Conservation (phyloP, 2,113 vertebrate species). For the Coptodon rendalli region DNA sequence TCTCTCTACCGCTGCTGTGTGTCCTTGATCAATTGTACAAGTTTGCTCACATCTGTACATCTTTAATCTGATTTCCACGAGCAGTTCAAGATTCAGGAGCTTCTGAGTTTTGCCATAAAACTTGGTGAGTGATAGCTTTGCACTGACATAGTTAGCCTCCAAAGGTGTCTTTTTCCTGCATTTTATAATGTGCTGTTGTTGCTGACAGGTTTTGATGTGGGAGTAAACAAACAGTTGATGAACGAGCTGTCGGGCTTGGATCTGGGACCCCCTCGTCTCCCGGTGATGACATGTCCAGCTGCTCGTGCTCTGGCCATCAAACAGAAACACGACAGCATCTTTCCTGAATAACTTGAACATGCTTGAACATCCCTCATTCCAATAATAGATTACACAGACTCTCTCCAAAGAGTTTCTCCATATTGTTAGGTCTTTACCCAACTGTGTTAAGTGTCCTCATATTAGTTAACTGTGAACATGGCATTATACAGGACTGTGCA, state of each 20-base stretch:
- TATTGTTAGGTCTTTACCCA: neutral
- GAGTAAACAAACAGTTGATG: slow-evolving; percentile 91
- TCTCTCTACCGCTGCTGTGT: neutral
- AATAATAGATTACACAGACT: neutral
- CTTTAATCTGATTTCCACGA: neutral
- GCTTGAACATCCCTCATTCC: neutral
- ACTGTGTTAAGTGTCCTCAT: neutral
- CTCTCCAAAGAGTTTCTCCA: neutral
- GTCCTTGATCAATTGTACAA: neutral
- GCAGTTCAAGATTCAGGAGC: slow-evolving; percentile 68
- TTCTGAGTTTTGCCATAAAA: slow-evolving; percentile 53
- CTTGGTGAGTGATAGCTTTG: slow-evolving; percentile 47
- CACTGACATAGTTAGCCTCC: neutral
- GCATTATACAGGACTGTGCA: neutral
- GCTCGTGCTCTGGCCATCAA: slow-evolving; percentile 47
- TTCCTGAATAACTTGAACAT: neutral
- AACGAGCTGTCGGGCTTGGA: slow-evolving; percentile 79
- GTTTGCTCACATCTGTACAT: neutral
- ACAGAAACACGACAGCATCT: slow-evolving; percentile 68
- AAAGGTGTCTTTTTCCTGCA: neutral
- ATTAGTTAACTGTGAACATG: neutral
- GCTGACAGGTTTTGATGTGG: slow-evolving; percentile 82
- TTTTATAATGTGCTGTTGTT: neutral
- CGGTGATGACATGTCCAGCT: slow-evolving; percentile 68
- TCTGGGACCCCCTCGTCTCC: slow-evolving; percentile 90